phyloP scores from a whole-genome alignment of 2,797 vertebrate species.

The Cichlasoma orientale region DNA sequence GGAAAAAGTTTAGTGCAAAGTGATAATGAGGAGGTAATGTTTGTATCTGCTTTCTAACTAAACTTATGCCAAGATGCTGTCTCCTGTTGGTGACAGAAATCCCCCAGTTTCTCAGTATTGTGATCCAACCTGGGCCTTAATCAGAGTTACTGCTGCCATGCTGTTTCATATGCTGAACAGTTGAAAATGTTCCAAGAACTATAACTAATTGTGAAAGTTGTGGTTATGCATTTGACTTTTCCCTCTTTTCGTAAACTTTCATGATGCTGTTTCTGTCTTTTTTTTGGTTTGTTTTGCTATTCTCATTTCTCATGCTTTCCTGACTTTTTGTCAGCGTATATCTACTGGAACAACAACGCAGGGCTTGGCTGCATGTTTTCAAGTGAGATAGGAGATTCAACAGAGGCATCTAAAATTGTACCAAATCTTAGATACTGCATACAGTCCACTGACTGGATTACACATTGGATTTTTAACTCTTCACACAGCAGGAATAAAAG shows the following conservation, averaged over 20 bases:
- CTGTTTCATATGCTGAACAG: background rate
- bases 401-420: constrained; percentile 36
- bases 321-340: constrained; percentile 11
- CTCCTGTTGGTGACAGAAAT: background rate
- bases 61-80: background rate
- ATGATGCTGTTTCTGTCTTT: background rate
- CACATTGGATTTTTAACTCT: constrained; percentile 24
- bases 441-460: constrained; percentile 23
- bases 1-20: background rate
- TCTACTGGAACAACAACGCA: constrained; percentile 40
- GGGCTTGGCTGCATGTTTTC: constrained; percentile 35
- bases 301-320: constrained; percentile 24
- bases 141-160: background rate
- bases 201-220: constrained; percentile 19
- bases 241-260: constrained; percentile 34
- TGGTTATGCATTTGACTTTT: constrained; percentile 2
- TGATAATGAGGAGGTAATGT: background rate
- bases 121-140: background rate
- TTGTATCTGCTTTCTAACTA: background rate
- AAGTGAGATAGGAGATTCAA: constrained; percentile 42
- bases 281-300: background rate
- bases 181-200: constrained; percentile 6
- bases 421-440: constrained; percentile 15
- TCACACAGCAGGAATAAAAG: constrained; percentile 5
- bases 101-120: background rate